Conservation (phyloP, 2,113 vertebrate species). For the Illadopsis cleaveri region DNA sequence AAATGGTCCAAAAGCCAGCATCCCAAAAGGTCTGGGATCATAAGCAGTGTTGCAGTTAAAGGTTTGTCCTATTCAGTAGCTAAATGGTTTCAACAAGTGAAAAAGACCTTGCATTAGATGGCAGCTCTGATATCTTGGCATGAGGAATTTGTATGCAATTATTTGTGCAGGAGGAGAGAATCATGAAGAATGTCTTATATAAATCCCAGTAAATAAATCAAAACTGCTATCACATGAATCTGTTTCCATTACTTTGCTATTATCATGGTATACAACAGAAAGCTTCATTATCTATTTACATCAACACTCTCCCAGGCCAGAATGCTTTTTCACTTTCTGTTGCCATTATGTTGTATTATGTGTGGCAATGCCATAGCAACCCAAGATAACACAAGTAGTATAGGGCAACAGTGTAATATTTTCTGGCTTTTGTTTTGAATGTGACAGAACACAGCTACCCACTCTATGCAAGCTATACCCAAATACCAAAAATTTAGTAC, state of each 20-base stretch:
- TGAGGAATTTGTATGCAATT: neutral
- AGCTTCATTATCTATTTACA: slow-evolving; percentile 52
- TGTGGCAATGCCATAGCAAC: slow-evolving; percentile 44
- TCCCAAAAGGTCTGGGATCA: neutral
- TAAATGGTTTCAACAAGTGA: neutral
- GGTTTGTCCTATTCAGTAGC: neutral
- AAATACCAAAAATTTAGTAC: neutral
- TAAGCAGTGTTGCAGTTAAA: neutral
- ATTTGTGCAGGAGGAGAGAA: neutral
- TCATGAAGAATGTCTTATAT: neutral
- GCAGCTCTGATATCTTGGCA: neutral
- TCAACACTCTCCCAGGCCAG: slow-evolving; percentile 2
- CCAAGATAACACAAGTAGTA: slow-evolving; percentile 15
- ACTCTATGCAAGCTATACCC: neutral
- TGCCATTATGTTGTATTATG: slow-evolving; percentile 22
- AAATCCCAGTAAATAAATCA: slow-evolving; percentile 21
- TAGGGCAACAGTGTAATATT: slow-evolving; percentile 2
- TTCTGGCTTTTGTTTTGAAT: neutral
- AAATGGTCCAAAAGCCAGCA: neutral
- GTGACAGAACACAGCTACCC: neutral
- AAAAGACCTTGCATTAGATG: neutral
- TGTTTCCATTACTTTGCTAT: slow-evolving; percentile 10
- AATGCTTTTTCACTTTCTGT: slow-evolving; percentile 8
- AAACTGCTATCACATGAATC: neutral
- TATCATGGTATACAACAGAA: neutral